Evolutionary conservation across 2,113 vertebrate genomes (phyloP).

Genomic region (Crypturellus undulatus): DNA sequence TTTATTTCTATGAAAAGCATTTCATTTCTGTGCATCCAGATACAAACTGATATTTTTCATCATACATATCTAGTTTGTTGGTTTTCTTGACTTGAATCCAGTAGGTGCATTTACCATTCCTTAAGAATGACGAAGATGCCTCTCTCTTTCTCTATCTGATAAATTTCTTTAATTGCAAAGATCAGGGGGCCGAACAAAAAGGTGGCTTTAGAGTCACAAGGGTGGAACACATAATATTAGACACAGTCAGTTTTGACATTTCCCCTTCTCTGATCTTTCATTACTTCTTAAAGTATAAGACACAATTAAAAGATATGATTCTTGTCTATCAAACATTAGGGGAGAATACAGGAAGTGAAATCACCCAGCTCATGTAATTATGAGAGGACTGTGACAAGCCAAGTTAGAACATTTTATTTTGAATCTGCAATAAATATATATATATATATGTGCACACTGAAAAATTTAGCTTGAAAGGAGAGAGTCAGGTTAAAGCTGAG

Average conservation of each 20-base stretch:
- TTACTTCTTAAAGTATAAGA: neutral
- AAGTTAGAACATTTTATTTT: neutral
- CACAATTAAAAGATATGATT: neutral
- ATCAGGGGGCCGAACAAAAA: neutral
- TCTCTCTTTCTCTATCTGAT: neutral
- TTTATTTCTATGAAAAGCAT: neutral
- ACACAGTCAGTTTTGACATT: neutral
- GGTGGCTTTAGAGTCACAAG: neutral
- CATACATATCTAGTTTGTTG: neutral
- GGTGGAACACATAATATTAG: fast-evolving
- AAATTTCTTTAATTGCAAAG: neutral
- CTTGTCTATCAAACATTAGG: neutral
- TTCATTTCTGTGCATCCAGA: neutral
- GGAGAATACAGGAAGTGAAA: neutral
- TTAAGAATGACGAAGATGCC: neutral
- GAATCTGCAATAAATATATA: neutral
- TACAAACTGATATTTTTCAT: neutral
- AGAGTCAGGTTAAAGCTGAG: neutral
- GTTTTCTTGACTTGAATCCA: neutral
- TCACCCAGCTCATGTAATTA: neutral
- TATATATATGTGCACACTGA: neutral
- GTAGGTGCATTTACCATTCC: neutral
- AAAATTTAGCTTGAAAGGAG: neutral
- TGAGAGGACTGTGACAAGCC: neutral
- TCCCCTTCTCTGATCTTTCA: neutral